Evolutionary conservation across 2,888 invertebrate genomes (phyloP).

Genomic region (Cryptocheilus praepositus): DNA sequence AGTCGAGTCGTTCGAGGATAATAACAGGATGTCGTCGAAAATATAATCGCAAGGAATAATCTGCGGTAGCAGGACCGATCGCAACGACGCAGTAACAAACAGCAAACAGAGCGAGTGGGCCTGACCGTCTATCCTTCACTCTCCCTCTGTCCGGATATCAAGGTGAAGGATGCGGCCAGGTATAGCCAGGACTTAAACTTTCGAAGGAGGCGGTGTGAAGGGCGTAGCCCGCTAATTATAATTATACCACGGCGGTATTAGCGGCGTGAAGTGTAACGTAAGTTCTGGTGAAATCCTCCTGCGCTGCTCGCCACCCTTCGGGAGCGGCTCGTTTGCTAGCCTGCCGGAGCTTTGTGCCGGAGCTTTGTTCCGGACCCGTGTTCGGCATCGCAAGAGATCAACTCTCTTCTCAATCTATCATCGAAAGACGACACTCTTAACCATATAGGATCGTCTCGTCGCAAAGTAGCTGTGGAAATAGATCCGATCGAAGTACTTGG

Average conservation of each 20-base stretch:
- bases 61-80: no score
- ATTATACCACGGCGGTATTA: conserved; percentile 73
- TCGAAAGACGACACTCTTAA: no score
- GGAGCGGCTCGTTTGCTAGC: conserved; percentile 49
- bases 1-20: no score
- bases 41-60: no score
- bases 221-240: conserved; percentile 74
- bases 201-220: conserved; percentile 69
- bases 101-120: no score
- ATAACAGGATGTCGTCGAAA: no score
- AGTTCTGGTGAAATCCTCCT: conserved; percentile 69
- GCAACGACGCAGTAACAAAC: no score
- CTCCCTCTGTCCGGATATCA: conserved; percentile 40
- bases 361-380: conserved; percentile 40
- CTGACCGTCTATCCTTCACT: neutral
- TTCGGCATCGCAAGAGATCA: neutral
- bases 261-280: conserved; percentile 73
- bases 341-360: conserved; percentile 36
- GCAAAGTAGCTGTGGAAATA: no score
- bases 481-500: no score
- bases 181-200: conserved; percentile 24
- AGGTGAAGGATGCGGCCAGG: conserved; percentile 38
- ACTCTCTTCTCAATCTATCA: neutral
- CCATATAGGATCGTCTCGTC: no score
- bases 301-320: conserved; percentile 22